Evolutionary conservation across 2,113 vertebrate species (phyloP).

Genomic region (Peucedramus taeniatus): DNA sequence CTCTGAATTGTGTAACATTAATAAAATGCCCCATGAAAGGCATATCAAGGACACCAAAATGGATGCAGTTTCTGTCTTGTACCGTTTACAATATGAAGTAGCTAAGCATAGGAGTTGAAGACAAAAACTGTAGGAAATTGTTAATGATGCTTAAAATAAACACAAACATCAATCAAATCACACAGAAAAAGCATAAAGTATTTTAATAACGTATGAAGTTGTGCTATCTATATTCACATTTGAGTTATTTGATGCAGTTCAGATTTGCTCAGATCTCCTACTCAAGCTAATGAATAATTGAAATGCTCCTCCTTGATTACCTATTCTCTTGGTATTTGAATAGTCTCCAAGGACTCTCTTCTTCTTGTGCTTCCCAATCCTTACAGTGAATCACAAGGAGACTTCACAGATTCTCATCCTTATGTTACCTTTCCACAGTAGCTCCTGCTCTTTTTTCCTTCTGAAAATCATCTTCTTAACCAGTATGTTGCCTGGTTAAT

Average conservation of each 20-base stretch:
- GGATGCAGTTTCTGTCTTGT: not conserved
- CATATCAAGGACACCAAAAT: not conserved
- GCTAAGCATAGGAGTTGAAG: not conserved
- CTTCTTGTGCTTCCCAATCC: not conserved
- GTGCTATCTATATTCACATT: not conserved
- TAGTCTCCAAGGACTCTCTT: not conserved
- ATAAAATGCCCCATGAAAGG: not conserved
- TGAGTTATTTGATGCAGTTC: not conserved
- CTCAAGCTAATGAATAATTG: conserved; percentile 2
- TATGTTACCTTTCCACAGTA: not conserved
- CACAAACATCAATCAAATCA: not conserved
- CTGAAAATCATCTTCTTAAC: not conserved
- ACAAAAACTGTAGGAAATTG: not conserved
- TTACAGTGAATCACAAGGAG: not conserved
- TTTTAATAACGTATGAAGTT: conserved; percentile 5
- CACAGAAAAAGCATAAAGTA: not conserved
- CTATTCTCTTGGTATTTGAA: not conserved
- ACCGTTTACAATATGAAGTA: not conserved
- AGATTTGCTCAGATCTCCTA: not conserved
- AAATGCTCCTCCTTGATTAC: conserved; percentile 3
- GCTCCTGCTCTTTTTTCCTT: not conserved
- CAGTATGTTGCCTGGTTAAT: not conserved
- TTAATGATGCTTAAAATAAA: conserved; percentile 1
- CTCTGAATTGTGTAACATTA: not conserved
- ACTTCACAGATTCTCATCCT: not conserved